Evolutionary conservation across 2,797 vertebrate genomes (phyloP).

Genomic region (Epinephelus awoara): DNA sequence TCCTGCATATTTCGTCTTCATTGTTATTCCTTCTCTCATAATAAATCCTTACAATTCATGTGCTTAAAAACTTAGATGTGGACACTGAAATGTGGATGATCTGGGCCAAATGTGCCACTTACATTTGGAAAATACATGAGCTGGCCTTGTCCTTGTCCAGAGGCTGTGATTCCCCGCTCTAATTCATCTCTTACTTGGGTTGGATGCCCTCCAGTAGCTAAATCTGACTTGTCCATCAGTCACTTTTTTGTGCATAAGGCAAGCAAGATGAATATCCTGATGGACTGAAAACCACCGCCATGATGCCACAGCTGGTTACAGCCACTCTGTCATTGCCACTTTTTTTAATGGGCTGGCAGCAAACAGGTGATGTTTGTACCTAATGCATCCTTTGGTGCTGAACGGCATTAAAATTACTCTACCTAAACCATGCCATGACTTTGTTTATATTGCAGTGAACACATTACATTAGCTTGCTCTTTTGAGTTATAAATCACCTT

Average conservation of each 20-base stretch:
- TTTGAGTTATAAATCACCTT: slow-evolving; percentile 7
- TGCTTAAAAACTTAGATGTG: background rate
- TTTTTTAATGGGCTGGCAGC: slow-evolving; percentile 32
- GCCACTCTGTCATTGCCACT: slow-evolving; percentile 26
- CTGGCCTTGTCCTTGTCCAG: slow-evolving; percentile 36
- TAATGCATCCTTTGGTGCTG: slow-evolving; percentile 17
- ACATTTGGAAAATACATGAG: slow-evolving; percentile 43
- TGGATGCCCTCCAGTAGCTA: slow-evolving; percentile 43
- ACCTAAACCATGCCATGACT: slow-evolving; percentile 23
- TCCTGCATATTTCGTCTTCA: background rate
- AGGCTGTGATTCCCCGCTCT: slow-evolving; percentile 39
- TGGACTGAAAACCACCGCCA: slow-evolving; percentile 24
- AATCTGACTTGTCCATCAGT: slow-evolving; percentile 56
- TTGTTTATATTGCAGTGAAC: slow-evolving; percentile 39
- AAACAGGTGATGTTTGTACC: slow-evolving; percentile 22
- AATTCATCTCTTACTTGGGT: slow-evolving; percentile 50
- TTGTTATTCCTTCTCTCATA: background rate
- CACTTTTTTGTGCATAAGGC: slow-evolving; percentile 26
- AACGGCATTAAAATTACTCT: slow-evolving; percentile 13
- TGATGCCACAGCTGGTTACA: slow-evolving; percentile 32
- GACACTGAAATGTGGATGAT: slow-evolving; percentile 20
- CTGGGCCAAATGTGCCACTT: slow-evolving; percentile 36
- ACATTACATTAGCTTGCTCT: background rate
- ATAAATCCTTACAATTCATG: slow-evolving; percentile 6
- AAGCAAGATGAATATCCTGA: slow-evolving; percentile 34